These are phyloP conservation scores for Rhyacichthys aspro DNA, from an alignment of 2,797 vertebrate species.

Conservation along the genomic window DNA sequence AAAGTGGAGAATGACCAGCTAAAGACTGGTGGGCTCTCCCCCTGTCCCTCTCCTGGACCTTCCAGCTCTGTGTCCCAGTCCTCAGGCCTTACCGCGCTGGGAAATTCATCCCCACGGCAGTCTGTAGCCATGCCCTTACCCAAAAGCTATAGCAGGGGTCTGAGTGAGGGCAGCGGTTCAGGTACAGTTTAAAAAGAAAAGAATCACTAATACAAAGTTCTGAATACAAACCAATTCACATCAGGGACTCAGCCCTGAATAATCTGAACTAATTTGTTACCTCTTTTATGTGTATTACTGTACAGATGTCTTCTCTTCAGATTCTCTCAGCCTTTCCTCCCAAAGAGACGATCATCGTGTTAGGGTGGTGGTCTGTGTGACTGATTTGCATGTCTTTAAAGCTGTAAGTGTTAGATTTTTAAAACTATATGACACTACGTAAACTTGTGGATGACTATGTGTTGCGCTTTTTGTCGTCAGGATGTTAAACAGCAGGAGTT, in stretches of 20 bases:
- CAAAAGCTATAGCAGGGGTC: conserved; percentile 85
- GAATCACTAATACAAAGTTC: background rate
- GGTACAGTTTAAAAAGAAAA: conserved; percentile 69
- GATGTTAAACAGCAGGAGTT: conserved; percentile 96
- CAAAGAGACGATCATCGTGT: conserved; percentile 90
- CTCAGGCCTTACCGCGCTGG: conserved; percentile 82
- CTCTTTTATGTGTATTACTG: background rate
- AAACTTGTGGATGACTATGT: background rate
- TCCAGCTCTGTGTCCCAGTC: conserved; percentile 82
- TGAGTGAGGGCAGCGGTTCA: conserved; percentile 80
- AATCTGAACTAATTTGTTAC: background rate
- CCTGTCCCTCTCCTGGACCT: conserved; percentile 76
- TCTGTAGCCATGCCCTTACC: conserved; percentile 87
- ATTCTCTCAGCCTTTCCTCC: conserved; percentile 81
- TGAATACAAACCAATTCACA: conserved; percentile 10
- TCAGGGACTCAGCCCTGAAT: background rate
- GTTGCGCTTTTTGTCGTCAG: conserved; percentile 64
- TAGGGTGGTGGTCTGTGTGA: conserved; percentile 89
- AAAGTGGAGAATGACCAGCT: conserved; percentile 95
- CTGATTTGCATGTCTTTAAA: conserved; percentile 91
- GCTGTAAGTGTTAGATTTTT: conserved; percentile 81
- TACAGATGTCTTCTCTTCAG: conserved; percentile 85
- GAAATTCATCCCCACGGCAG: conserved; percentile 88
- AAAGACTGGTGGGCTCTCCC: conserved; percentile 84
- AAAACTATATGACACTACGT: background rate